A percentile compares a stretch with the other conserved stretches of the same genome.
These are phyloP conservation scores for Griposia aprilina DNA, from an alignment of 2,888 invertebrate species.

Conservation along the genomic window DNA sequence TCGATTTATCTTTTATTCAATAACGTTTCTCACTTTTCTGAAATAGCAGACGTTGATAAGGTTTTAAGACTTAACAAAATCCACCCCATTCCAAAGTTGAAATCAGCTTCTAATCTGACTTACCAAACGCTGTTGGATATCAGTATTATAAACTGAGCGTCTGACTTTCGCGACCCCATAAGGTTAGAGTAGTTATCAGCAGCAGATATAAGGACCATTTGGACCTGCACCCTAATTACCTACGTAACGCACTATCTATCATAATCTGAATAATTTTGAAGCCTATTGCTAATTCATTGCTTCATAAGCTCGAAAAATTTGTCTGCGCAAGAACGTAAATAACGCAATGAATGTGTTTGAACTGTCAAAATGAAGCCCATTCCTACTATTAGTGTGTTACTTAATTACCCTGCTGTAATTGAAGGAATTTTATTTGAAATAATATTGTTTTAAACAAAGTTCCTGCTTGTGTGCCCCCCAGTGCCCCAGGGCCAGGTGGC, in stretches of 20 bases:
- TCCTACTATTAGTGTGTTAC: too few relatives aligned
- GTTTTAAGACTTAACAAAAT: neutral
- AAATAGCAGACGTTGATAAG: neutral
- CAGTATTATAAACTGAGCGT: conserved; percentile 1
- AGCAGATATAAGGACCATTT: conserved; percentile 21
- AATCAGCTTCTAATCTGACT: neutral
- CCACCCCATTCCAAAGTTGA: neutral
- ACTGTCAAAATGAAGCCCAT: too few relatives aligned
- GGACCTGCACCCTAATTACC: too few relatives aligned
- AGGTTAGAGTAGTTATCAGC: conserved; percentile 18
- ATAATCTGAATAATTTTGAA: too few relatives aligned
- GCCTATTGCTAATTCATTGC: too few relatives aligned
- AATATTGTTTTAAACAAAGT: neutral
- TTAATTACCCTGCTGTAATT: too few relatives aligned
- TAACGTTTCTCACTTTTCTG: neutral
- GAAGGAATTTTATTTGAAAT: conserved; percentile 11
- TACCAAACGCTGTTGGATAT: neutral
- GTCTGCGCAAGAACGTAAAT: too few relatives aligned
- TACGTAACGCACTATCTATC: too few relatives aligned
- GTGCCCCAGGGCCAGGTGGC: neutral
- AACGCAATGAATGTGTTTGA: too few relatives aligned
- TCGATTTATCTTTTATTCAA: neutral
- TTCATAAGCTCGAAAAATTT: too few relatives aligned
- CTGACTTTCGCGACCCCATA: conserved; percentile 19
- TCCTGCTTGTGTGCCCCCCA: neutral